Percentiles rank a stretch among this genome's conserved stretches.
phyloP scores from a whole-genome alignment of 2,797 vertebrate species.

The Sarcophilus harrisii region DNA sequence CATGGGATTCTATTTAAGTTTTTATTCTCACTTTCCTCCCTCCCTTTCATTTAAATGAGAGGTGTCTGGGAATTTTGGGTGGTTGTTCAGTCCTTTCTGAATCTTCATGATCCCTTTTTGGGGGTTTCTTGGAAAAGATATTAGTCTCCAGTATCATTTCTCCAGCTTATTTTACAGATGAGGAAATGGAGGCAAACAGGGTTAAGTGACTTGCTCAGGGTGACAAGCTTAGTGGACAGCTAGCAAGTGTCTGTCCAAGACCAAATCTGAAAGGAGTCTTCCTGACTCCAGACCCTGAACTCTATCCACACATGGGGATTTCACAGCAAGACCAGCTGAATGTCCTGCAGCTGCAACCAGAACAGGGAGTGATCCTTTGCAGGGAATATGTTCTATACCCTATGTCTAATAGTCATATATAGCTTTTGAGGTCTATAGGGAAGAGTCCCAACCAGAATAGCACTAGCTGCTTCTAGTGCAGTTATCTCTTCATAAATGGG shows the following conservation, averaged over 20 bases:
- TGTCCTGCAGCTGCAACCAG: neutral
- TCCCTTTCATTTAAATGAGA: neutral
- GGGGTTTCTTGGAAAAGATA: neutral
- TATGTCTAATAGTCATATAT: neutral
- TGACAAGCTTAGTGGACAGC: too few relatives aligned
- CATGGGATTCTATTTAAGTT: neutral
- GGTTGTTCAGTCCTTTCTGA: neutral
- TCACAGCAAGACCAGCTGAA: neutral
- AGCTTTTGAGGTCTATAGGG: neutral
- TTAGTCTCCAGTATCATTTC: neutral
- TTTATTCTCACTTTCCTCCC: neutral
- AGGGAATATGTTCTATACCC: neutral
- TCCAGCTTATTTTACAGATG: neutral
- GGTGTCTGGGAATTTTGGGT: neutral
- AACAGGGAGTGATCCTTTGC: neutral
- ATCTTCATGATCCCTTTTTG: neutral
- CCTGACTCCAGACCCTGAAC: neutral
- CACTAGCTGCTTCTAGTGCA: neutral
- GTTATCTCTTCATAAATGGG: neutral
- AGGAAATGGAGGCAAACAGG: neutral
- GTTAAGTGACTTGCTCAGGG: neutral
- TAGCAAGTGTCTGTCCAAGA: neutral
- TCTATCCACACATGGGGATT: neutral
- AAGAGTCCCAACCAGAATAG: neutral
- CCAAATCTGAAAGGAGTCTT: neutral